Base-by-base conservation (phyloP, 2,888 invertebrate genomes). In the Cyrtodaria siliqua region DNA sequence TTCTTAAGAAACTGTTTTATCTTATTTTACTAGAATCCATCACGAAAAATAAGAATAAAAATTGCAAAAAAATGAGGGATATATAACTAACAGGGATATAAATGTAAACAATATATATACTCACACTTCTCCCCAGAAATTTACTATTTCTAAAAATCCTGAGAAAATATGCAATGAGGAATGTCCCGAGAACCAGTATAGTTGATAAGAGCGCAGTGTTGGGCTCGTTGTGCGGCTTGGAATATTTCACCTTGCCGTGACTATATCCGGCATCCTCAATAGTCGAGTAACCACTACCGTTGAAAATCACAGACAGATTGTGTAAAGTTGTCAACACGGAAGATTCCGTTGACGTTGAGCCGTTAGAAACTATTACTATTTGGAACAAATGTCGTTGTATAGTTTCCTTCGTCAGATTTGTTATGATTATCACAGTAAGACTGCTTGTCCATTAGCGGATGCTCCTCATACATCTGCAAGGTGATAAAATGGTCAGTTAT, bases 141-240 rank as follows among this genome's bases (percentile, higher is more conserved):
- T 98, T 97, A 85, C 98, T 97, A 93, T 98, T 98, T 76, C 98
- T 95, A 93, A 99, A 98, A 85, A 97, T 95, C 83, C 98, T 96
- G 83, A 99, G 94, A 91, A 97, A 98, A 92, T 97, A 97, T 50
- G 99, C 98, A 52, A 99, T 96, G 86, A 96, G 95, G 93, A 99
- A 99, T 0, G 99, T 99, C 60, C 97, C 96, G 60, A 99, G 93
- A 20, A 98, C 97, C 4, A 93, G 86, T 49, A 99, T 95, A 83
- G 98, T 96, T 91, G 98, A 98, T 94, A 99, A 96, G 20, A 99
- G 95, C 2, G 99, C 99, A 0, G 98, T 99, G 93, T 99, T 99
- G 0, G 99, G 99, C 61, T 91, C 86, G 18, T 85, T 79, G 23
- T 60, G 60, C 33, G 67, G 56, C 16, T 73, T 40, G 23, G 53